phyloP scores from a whole-genome alignment of 2,888 invertebrate genomes.

The Thereva unica region DNA sequence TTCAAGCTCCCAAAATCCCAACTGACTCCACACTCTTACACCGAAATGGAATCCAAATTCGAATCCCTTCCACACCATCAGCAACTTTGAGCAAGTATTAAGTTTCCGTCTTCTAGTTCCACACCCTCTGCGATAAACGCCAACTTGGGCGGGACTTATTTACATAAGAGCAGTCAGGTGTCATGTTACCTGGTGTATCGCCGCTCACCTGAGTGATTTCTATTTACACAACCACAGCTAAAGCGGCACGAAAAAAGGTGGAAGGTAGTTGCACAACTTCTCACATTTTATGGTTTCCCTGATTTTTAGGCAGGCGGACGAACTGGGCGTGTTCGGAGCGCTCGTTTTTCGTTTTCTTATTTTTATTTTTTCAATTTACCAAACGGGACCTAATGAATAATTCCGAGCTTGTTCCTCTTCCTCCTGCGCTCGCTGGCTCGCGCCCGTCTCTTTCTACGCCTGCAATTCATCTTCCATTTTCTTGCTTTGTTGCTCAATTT shows the following conservation, averaged over 20 bases:
- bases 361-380: neutral
- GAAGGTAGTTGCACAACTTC: slow-evolving; percentile 2
- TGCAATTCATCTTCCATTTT: neutral
- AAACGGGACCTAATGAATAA: neutral
- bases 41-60: no score
- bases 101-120: no score
- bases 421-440: neutral
- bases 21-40: no score
- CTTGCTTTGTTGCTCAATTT: neutral
- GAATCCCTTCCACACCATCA: no score
- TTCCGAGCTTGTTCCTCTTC: neutral
- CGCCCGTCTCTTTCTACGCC: neutral
- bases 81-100: no score
- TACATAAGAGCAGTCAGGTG: slow-evolving; percentile 15
- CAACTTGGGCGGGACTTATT: slow-evolving; percentile 23
- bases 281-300: neutral
- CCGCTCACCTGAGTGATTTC: neutral
- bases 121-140: neutral
- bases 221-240: neutral
- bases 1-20: no score
- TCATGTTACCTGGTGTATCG: slow-evolving; percentile 9
- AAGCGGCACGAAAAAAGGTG: neutral
- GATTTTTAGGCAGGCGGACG: no score
- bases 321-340: no score
- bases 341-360: neutral